phyloP scores from a whole-genome alignment of 2,113 vertebrate genomes.

The Aegypius monachus region DNA sequence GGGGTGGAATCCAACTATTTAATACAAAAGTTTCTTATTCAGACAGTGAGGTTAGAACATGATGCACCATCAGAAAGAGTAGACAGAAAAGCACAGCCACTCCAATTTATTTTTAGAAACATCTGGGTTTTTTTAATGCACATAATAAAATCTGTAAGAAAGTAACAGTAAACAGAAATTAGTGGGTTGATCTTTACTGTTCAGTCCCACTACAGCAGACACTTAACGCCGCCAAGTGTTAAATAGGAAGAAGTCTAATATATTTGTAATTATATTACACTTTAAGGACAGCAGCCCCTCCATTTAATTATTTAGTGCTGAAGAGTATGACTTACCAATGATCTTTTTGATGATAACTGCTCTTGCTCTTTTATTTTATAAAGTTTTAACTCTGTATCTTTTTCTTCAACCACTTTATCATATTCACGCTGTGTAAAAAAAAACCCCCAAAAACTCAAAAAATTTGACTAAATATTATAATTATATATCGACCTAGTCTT shows the following conservation, averaged over 20 bases:
- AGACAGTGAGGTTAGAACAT: background rate
- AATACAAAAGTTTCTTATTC: background rate
- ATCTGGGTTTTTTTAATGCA: background rate
- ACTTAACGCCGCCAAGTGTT: background rate
- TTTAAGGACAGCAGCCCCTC: background rate
- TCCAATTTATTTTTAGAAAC: background rate
- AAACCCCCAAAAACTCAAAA: background rate
- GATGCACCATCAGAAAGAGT: background rate
- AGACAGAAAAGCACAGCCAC: background rate
- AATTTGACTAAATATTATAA: background rate
- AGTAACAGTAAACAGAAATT: background rate
- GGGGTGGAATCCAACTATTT: background rate
- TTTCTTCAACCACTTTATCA: constrained; percentile 89
- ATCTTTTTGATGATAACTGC: constrained; percentile 66
- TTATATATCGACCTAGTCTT: background rate
- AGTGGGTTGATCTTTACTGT: background rate
- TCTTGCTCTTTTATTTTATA: constrained; percentile 80
- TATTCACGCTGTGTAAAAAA: constrained; percentile 80
- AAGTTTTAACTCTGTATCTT: constrained; percentile 83
- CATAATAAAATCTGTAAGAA: background rate
- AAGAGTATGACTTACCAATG: constrained; percentile 77
- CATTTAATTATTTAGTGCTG: background rate
- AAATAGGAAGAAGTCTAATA: background rate
- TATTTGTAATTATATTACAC: background rate
- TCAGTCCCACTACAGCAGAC: background rate